Evolutionary conservation across 2,797 vertebrate genomes (phyloP).

Genomic region (Melanotaenia boesemani): DNA sequence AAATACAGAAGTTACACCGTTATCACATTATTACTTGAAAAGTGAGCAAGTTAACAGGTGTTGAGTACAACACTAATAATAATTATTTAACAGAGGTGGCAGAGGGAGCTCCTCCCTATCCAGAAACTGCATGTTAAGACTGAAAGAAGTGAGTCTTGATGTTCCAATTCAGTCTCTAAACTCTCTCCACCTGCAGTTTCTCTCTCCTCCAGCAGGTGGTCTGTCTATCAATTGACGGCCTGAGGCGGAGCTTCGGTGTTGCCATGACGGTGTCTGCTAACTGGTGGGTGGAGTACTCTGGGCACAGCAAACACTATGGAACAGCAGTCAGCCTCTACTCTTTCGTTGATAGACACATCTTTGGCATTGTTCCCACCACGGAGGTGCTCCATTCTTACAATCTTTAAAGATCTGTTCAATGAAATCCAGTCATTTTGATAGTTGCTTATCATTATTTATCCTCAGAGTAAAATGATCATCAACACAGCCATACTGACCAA

Average conservation of each 20-base stretch:
- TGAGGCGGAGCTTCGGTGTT: conserved; percentile 71
- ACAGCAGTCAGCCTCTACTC: conserved; percentile 72
- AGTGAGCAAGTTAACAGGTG: too few species aligned
- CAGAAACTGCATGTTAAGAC: too few species aligned
- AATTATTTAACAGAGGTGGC: too few species aligned
- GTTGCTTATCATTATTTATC: conserved; percentile 2
- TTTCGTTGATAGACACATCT: conserved; percentile 76
- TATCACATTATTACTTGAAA: too few species aligned
- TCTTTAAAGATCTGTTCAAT: not conserved
- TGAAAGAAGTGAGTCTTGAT: not conserved
- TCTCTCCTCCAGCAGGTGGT: conserved; percentile 67
- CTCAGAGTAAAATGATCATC: conserved; percentile 79
- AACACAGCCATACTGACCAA: conserved; percentile 83
- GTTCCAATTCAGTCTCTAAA: not conserved
- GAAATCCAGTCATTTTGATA: not conserved
- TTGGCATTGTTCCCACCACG: conserved; percentile 77
- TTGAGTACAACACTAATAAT: too few species aligned
- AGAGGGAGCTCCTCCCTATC: too few species aligned
- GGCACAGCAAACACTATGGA: conserved; percentile 21
- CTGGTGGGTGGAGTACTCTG: conserved; percentile 82
- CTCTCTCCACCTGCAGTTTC: conserved; percentile 55
- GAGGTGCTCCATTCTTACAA: conserved; percentile 61
- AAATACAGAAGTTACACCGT: too few species aligned
- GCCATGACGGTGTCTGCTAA: conserved; percentile 75
- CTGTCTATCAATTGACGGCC: conserved; percentile 72